Percentiles rank a stretch among this genome's conserved stretches.
These are phyloP conservation scores for Harpagus bidentatus DNA, from an alignment of 2,113 vertebrate genomes.

Conservation along the genomic window DNA sequence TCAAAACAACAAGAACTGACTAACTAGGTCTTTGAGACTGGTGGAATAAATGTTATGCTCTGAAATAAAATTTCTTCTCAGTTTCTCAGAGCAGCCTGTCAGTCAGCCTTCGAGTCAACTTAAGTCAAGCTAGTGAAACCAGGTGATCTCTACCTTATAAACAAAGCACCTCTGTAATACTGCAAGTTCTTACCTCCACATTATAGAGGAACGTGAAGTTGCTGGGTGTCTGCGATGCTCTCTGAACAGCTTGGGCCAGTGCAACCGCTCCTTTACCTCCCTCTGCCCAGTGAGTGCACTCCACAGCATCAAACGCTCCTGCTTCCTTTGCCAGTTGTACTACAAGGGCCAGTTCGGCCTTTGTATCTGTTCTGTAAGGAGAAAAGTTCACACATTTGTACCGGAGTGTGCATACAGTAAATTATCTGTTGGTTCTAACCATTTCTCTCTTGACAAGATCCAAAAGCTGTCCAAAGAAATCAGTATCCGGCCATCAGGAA, in stretches of 20 bases:
- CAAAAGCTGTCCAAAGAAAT: neutral
- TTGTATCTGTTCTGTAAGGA: conserved; percentile 84
- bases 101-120: neutral
- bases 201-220: conserved; percentile 91
- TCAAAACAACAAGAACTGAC: neutral
- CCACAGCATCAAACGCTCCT: conserved; percentile 91
- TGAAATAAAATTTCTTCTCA: neutral
- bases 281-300: conserved; percentile 92
- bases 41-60: neutral
- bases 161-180: neutral
- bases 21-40: neutral
- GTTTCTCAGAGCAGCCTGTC: neutral
- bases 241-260: conserved; percentile 86
- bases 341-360: conserved; percentile 86
- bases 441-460: neutral
- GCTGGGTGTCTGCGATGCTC: conserved; percentile 83
- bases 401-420: neutral
- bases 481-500: neutral
- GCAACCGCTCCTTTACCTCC: conserved; percentile 87
- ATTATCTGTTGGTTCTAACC: neutral
- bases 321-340: conserved; percentile 83
- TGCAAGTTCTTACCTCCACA: conserved; percentile 76
- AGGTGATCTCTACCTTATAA: neutral
- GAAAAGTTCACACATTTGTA: neutral
- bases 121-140: neutral